Base-by-base conservation (phyloP, 1,140 invertebrate species). In the Araneus ventricosus region DNA sequence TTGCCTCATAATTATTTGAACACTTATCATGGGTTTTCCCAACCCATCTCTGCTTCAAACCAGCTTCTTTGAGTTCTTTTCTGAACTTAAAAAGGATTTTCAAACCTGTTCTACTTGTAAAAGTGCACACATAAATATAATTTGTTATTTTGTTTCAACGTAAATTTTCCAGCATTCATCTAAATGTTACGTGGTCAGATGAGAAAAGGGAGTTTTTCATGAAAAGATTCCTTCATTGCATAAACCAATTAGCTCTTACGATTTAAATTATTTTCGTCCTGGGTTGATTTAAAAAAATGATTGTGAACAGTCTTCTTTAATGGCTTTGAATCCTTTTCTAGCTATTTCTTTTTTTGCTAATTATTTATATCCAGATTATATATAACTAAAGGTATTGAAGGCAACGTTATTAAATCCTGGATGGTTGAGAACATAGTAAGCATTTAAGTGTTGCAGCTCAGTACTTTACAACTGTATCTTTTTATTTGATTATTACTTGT, bases 1-100 rank as follows among this genome's bases (percentile, higher is more conserved):
- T 61, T 61, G 84, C 52, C 45, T 61, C 57, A 39, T 87, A 87
- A 87, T 87, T 87, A 87, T 87, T 87, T 61, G 85, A 61, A 63
- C 85, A 87, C 85, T 87, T 59, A 87, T 80, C 75, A 41, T 37
- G 52, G 85, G 30, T 61, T 87, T 39, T 61, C 14, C 59, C 52
- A 24, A 2, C 34, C 85, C 57, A 41, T 22, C 30, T 20, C 7
- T 7, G 10, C 6, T 45, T 7, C 20, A 5, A 14, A 10, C 24
- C 6, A 41, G 2, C 41, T 82, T n/a, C 27, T 37, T 61, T 6
- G 4, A 37, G 34, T 14, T 84, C n/a, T 80, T 80, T 80, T 27
- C 82, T n/a, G 8, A 57, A 61, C 22, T 34, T 24, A 24, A 84
- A 37, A 84, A 84, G 45, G n/a, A 5, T 20, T 84, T 84, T 84